Conservation (phyloP, 1,140 invertebrate species). For the honey bee (Apis mellifera) region DNA sequence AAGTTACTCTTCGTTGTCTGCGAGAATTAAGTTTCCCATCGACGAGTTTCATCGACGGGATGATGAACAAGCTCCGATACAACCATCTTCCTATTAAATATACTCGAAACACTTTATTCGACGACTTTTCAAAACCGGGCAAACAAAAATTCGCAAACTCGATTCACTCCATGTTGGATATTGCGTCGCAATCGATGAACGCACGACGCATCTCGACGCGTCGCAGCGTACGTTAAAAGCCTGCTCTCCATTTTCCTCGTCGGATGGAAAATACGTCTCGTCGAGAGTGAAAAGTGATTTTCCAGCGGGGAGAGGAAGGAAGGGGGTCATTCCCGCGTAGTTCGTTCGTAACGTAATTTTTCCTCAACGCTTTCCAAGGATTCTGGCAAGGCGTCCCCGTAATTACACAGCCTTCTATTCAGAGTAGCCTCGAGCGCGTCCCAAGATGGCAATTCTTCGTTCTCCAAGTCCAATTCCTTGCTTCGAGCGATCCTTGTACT, state of each 20-base stretch:
- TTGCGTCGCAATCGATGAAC: background rate
- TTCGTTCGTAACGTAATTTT: background rate
- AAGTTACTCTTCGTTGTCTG: background rate
- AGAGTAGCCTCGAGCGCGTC: slow-evolving; percentile 67
- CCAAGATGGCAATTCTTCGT: slow-evolving; percentile 68
- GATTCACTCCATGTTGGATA: background rate
- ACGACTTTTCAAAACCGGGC: background rate
- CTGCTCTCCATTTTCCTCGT: too few relatives aligned
- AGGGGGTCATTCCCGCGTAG: slow-evolving; percentile 6
- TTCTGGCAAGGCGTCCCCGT: slow-evolving; percentile 40
- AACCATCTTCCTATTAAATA: background rate
- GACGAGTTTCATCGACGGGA: background rate
- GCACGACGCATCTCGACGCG: background rate
- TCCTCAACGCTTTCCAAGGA: slow-evolving; percentile 1
- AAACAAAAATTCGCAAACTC: background rate
- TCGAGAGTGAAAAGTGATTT: slow-evolving; percentile 16
- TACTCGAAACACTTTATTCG: slow-evolving; percentile 7
- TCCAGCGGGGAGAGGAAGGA: too few relatives aligned
- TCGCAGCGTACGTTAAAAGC: background rate
- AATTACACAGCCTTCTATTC: slow-evolving; percentile 67
- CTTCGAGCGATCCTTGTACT: slow-evolving; percentile 53
- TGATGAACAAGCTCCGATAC: slow-evolving; percentile 2
- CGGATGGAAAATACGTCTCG: background rate
- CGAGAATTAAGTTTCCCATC: background rate
- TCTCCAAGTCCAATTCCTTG: slow-evolving; percentile 40